Conservation (phyloP, 2,113 vertebrate genomes). For the Cercopithecus mona region DNA sequence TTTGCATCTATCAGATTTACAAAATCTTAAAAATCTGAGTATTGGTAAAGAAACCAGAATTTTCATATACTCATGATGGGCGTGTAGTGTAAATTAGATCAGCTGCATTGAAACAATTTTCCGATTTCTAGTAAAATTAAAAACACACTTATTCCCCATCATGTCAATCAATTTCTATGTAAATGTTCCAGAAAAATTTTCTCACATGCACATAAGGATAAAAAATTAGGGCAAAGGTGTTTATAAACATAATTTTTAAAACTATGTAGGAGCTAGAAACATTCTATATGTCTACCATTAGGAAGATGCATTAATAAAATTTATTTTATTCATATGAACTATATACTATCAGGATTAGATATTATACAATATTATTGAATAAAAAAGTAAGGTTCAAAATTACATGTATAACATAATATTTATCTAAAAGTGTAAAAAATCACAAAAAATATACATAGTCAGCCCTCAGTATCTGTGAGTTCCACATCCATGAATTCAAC, state of each 20-base stretch:
- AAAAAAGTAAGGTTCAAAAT: not conserved
- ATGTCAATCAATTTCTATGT: not conserved
- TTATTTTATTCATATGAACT: not conserved
- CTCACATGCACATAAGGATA: not conserved
- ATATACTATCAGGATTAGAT: not conserved
- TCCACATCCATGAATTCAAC: not conserved
- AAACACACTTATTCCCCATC: not conserved
- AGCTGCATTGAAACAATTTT: not conserved
- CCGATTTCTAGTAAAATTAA: not conserved
- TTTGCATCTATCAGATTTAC: not conserved
- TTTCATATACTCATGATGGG: not conserved
- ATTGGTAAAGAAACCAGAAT: not conserved
- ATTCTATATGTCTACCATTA: not conserved
- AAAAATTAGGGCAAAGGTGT: not conserved
- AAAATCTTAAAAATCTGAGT: constrained; percentile 37
- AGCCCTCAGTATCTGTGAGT: not conserved
- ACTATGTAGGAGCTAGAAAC: not conserved
- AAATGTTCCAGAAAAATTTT: not conserved
- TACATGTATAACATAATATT: not conserved
- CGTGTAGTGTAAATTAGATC: not conserved
- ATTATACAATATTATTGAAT: not conserved
- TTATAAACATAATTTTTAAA: not conserved
- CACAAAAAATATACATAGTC: not conserved
- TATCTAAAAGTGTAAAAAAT: not conserved
- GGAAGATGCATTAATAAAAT: not conserved